phyloP scores from a whole-genome alignment of 2,888 invertebrate genomes.

The Nematopogon swammerdamellus region DNA sequence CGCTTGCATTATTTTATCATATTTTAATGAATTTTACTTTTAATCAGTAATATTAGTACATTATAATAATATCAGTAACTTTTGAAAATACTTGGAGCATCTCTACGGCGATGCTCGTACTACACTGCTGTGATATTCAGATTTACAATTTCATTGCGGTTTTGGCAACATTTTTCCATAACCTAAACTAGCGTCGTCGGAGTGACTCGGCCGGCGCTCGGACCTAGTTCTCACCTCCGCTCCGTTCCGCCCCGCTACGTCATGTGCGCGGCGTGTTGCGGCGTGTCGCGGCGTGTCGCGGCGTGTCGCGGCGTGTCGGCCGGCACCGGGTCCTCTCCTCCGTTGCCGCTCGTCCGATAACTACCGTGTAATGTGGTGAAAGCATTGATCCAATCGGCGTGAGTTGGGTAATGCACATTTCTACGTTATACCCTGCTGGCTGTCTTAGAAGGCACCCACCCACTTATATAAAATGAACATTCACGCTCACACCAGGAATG shows the following conservation, averaged over 20 bases:
- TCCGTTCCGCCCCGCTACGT: too few species aligned
- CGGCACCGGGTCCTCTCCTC: too few species aligned
- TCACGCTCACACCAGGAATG: background rate
- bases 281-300: too few species aligned
- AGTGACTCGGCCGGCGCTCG: conserved; percentile 1
- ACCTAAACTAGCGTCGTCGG: conserved; percentile 22
- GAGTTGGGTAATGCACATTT: background rate
- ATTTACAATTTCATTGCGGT: conserved; percentile 16
- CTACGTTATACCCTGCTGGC: background rate
- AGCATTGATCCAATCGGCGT: background rate
- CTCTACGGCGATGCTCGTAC: background rate
- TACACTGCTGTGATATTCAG: background rate
- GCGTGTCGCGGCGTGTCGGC: too few species aligned
- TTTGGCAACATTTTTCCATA: conserved; percentile 51
- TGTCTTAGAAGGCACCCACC: background rate
- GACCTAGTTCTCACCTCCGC: too few species aligned
- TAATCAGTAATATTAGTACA: conserved; percentile 25
- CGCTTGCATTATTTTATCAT: conserved; percentile 44
- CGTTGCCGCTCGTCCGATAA: background rate
- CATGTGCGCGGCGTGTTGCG: too few species aligned
- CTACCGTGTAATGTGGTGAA: background rate
- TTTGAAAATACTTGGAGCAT: background rate
- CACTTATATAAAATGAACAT: background rate
- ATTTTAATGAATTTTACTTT: conserved; percentile 39
- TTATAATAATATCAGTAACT: background rate